Evolutionary conservation across 2,113 vertebrate species (phyloP).

Genomic region (Tragelaphus strepsiceros): DNA sequence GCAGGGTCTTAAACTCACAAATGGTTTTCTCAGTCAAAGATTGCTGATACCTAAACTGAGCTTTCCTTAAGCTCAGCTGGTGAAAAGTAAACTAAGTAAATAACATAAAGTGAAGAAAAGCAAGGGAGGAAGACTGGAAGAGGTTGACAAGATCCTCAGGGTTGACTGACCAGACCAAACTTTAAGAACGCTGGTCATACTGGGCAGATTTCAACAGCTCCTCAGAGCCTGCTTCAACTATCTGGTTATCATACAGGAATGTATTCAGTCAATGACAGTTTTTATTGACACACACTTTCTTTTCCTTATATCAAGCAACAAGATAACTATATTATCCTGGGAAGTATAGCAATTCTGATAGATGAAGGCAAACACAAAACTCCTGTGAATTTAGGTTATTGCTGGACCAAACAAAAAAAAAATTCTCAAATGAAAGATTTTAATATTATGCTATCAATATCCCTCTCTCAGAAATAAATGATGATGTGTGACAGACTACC

Average conservation of each 20-base stretch:
- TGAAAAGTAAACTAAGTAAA: background rate
- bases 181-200: background rate
- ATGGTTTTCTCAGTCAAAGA: background rate
- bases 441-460: slow-evolving; percentile 55
- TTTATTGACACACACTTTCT: background rate
- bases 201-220: background rate
- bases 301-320: background rate
- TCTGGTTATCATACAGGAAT: background rate
- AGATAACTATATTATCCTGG: background rate
- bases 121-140: fast-evolving
- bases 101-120: background rate
- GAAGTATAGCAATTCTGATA: background rate
- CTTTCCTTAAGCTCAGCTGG: background rate
- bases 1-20: background rate
- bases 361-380: slow-evolving; percentile 1
- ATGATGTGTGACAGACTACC: slow-evolving; percentile 40
- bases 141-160: background rate
- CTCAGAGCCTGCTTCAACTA: background rate
- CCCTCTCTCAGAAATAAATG: slow-evolving; percentile 34
- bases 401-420: background rate
- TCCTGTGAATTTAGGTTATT: background rate
- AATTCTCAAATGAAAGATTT: slow-evolving; percentile 56
- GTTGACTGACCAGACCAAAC: background rate
- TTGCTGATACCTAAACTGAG: background rate
- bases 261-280: background rate